phyloP scores from a whole-genome alignment of 2,888 invertebrate species.

The Mythimna lalbum region DNA sequence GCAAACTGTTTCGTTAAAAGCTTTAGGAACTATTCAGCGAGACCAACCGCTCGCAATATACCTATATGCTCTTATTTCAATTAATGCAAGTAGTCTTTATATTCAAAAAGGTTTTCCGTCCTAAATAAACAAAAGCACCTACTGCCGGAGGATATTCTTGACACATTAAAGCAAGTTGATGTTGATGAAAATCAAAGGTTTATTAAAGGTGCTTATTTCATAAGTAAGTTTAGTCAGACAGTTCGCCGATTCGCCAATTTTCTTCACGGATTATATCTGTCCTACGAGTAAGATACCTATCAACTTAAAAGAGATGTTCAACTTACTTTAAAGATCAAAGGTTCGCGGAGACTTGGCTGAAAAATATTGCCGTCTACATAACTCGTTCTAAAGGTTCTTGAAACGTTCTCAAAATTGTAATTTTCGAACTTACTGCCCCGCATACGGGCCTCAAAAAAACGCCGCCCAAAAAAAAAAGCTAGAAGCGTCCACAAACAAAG shows the following conservation, averaged over 20 bases:
- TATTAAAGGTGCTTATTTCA: conserved; percentile 19
- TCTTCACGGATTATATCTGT: conserved; percentile 41
- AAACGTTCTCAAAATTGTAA: conserved; percentile 40
- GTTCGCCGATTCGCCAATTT: conserved; percentile 36
- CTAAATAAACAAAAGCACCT: neutral
- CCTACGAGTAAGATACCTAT: conserved; percentile 38
- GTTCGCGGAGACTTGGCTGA: conserved; percentile 29
- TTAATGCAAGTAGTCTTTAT: neutral
- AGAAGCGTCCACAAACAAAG: too few relatives aligned
- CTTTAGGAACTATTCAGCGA: neutral
- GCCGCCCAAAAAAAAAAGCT: too few relatives aligned
- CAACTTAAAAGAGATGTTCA: conserved; percentile 44
- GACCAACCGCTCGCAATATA: neutral
- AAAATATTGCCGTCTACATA: conserved; percentile 47
- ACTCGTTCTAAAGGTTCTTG: conserved; percentile 28
- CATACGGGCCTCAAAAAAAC: too few relatives aligned
- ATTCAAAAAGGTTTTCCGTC: neutral
- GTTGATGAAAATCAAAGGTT: conserved; percentile 29
- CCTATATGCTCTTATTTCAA: neutral
- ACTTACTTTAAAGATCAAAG: conserved; percentile 58
- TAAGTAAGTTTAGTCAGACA: conserved; percentile 19
- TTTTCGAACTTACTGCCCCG: conserved; percentile 44
- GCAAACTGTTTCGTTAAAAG: conserved; percentile 15
- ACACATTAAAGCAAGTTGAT: neutral
- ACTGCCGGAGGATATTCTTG: conserved; percentile 2